These are phyloP conservation scores for Ylistrum balloti DNA, from an alignment of 1,140 invertebrate genomes.

Conservation along the genomic window DNA sequence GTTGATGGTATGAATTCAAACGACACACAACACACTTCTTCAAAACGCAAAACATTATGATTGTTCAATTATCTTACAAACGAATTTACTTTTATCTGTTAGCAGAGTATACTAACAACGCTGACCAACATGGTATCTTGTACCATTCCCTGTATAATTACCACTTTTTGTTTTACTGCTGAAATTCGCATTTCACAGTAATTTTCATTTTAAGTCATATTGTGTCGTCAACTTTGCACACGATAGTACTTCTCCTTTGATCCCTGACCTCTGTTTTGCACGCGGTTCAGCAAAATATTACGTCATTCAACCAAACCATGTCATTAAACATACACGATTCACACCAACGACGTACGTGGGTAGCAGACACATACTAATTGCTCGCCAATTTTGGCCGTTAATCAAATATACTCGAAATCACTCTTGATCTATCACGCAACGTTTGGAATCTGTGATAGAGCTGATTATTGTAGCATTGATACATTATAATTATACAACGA, in stretches of 20 bases:
- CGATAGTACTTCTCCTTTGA: not conserved
- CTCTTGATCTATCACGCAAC: not conserved
- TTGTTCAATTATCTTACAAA: too few species aligned
- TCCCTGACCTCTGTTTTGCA: not conserved
- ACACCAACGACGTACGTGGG: not conserved
- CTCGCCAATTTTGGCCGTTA: not conserved
- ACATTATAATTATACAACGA: not conserved
- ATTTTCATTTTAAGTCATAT: not conserved
- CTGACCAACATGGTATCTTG: too few species aligned
- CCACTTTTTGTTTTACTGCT: too few species aligned
- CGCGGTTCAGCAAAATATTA: not conserved
- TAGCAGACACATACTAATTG: not conserved
- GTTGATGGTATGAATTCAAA: too few species aligned
- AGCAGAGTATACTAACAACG: too few species aligned
- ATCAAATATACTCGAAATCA: not conserved
- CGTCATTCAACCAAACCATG: not conserved
- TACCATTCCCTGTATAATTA: too few species aligned
- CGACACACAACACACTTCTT: too few species aligned
- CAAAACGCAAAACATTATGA: too few species aligned
- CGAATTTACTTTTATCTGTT: too few species aligned
- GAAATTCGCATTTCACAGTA: not conserved
- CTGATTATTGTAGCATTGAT: not conserved
- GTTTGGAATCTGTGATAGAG: not conserved
- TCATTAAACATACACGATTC: not conserved
- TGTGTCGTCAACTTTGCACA: not conserved